Base-by-base conservation (phyloP, 2,797 vertebrate genomes). In the Notolepis coatsorum region DNA sequence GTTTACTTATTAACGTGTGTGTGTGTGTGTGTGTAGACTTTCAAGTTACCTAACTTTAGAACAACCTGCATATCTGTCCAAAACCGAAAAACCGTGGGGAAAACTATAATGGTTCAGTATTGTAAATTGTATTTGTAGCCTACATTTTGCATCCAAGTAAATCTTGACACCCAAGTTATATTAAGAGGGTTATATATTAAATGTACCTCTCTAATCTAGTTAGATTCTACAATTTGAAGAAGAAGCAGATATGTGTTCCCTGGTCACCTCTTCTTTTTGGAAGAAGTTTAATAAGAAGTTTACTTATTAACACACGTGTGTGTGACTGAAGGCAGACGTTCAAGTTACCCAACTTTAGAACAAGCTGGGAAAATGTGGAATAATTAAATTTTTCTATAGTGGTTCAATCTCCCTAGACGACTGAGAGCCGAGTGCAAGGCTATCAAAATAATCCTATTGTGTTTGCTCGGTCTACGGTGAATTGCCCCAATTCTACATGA, bases 241-340 rank as follows among this genome's bases (percentile, higher is more conserved):
- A n/a, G n/a, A n/a, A n/a, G n/a, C n/a, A n/a, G n/a, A n/a, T n/a
- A n/a, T n/a, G n/a, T n/a, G n/a, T n/a, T n/a, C n/a, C n/a, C n/a
- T n/a, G n/a, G n/a, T n/a, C n/a, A n/a, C n/a, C n/a, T n/a, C n/a
- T n/a, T n/a, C n/a, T n/a, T n/a, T n/a, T n/a, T n/a, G n/a, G n/a
- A n/a, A n/a, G n/a, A n/a, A n/a, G n/a, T n/a, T n/a, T n/a, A n/a
- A n/a, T n/a, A n/a, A n/a, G n/a, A n/a, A n/a, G 13, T 10, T n/a
- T 37, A 87, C 74, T 87, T 58, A 89, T 89, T 88, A 90, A 89
- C 82, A 52, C n/a, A n/a, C n/a, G n/a, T n/a, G n/a, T n/a, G n/a
- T n/a, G n/a, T n/a, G n/a, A n/a, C n/a, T 6, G 23, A n/a, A 17
- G 25, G 52, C 31, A 60, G 53, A 67, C 3, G 56, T 20, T 49